Evolutionary conservation across 2,113 vertebrate species (phyloP), one percentile per base, ranked within the genome.

Genomic region (Lasiurus borealis): DNA sequence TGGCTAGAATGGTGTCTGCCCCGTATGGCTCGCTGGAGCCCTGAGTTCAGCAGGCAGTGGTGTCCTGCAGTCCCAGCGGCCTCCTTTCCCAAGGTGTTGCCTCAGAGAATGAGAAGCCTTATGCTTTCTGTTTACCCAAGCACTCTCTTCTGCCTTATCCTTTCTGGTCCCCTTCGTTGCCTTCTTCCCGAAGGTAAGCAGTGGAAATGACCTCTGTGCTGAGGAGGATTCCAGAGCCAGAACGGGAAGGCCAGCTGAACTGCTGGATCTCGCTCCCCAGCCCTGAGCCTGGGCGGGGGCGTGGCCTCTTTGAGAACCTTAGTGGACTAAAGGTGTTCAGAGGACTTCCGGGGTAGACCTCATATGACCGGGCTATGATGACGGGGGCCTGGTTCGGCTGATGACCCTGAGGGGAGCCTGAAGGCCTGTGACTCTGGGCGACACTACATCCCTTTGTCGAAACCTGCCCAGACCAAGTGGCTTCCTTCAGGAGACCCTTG

Each of bases 401-500:
- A 82, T 91, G 62, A 64, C 62, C 54, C 40, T 62, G 10, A 36
- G 66, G 50, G 12, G 19, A 72, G 11, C 57, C 69, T 54, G 12
- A 80, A 78, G 81, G 88, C 62, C 40, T 69, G 16, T 90, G 72
- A 9, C 68, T 90, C 54, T 76, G 72, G 52, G 68, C 76, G 87
- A 6, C 83, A 31, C n/a, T 64, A 8, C 34, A 48, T 57, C 59
- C 59, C 54, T 73, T 78, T 85, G 40, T 85, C n/a, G 90, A 85
- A 96, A n/a, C 77, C 81, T 94, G 27, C 50, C 78, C 44, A 52
- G 34, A 87, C 62, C 27, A 72, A 31, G 57, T 25, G 76, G 16
- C 64, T 93, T 90, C 77, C 82, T 92, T 91, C 87, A 62, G 54
- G 85, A 95, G 77, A 96, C 87, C 59, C 36, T 44, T 82, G 40